Conservation (phyloP, 2,888 invertebrate genomes). For the Cerastis leucographa region DNA sequence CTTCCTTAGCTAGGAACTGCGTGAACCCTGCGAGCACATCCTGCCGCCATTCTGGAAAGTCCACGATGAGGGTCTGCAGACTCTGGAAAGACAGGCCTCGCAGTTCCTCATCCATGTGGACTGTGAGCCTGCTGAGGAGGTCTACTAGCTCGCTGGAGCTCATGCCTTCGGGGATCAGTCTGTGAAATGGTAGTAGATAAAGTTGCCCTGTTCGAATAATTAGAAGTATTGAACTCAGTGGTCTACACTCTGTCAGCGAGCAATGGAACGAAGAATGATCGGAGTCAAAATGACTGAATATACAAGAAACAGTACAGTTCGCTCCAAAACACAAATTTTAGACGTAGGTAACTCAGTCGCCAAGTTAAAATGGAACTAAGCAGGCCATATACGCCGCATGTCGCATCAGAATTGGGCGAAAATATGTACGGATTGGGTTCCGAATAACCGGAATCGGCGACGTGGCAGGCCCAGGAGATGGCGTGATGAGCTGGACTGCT, state of each 20-base stretch:
- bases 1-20: conserved; percentile 98
- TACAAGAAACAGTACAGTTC: no score
- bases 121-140: conserved; percentile 97
- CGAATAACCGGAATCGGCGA: no score
- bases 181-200: conserved; percentile 66
- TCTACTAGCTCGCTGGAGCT: conserved; percentile 98
- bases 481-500: no score
- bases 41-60: conserved; percentile 99
- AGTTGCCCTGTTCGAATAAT: not conserved
- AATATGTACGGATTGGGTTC: no score
- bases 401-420: no score
- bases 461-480: no score
- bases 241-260: not conserved
- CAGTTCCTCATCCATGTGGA: conserved; percentile 99
- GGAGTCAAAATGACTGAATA: no score
- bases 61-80: conserved; percentile 98
- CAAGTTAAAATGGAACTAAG: no score
- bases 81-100: conserved; percentile 98
- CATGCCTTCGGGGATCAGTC: conserved; percentile 99
- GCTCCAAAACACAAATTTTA: no score
- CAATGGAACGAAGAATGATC: no score
- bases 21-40: conserved; percentile 98
- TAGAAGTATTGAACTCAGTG: not conserved
- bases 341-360: no score
- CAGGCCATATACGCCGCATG: no score